These are phyloP conservation scores for Callospermophilus lateralis DNA, from an alignment of 2,113 vertebrate genomes.

Conservation along the genomic window DNA sequence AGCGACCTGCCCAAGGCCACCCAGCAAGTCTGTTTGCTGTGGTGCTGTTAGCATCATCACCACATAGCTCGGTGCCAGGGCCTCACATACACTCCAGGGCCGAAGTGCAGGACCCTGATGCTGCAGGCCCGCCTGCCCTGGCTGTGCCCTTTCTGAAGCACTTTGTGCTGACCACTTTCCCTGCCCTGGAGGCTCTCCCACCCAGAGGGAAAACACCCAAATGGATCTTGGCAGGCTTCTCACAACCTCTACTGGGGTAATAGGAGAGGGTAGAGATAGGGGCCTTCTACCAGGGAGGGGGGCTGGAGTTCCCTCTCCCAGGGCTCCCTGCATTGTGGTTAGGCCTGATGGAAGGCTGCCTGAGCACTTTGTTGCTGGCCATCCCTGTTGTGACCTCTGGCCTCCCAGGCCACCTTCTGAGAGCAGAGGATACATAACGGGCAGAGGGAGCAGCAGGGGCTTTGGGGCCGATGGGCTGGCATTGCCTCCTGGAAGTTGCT, in stretches of 20 bases:
- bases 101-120: not conserved
- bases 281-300: not conserved
- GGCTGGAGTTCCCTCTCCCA: not conserved
- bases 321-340: not conserved
- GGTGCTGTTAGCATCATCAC: no score
- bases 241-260: no score
- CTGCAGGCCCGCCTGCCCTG: not conserved
- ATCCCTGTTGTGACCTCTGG: not conserved
- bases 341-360: not conserved
- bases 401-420: not conserved
- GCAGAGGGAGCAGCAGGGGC: not conserved
- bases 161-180: not conserved
- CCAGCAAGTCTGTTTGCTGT: no score
- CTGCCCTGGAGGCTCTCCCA: not conserved
- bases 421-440: not conserved
- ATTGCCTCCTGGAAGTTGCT: not conserved
- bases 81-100: not conserved
- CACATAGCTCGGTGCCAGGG: not conserved
- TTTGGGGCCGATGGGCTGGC: not conserved
- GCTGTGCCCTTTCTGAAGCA: not conserved
- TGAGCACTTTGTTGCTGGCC: not conserved
- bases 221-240: no score
- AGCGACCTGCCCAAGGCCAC: not conserved
- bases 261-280: not conserved
- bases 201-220: no score